Evolutionary conservation across 2,113 vertebrate genomes (phyloP).

Genomic region (Embiotoca jacksoni): DNA sequence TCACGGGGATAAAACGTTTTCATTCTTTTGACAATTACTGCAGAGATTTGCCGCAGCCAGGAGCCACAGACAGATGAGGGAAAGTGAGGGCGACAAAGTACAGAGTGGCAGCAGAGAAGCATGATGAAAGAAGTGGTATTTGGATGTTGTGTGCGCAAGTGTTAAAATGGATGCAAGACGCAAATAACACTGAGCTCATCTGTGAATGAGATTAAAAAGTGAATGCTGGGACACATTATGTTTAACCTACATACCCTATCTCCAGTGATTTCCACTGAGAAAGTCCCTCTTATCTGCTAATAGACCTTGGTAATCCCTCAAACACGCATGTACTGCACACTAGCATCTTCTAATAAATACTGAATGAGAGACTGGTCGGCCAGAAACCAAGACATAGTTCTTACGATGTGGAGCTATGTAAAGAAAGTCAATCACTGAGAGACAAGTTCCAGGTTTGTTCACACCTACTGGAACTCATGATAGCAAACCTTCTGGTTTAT

Average conservation of each 20-base stretch:
- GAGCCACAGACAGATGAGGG: constrained; percentile 11
- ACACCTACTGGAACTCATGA: background rate
- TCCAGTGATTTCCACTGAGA: constrained; percentile 64
- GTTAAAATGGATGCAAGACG: constrained; percentile 33
- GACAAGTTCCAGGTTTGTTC: background rate
- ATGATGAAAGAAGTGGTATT: constrained; percentile 44
- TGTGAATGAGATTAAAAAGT: constrained; percentile 67
- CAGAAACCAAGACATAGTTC: constrained; percentile 27
- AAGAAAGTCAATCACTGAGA: background rate
- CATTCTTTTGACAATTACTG: constrained; percentile 44
- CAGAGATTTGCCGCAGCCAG: constrained; percentile 46
- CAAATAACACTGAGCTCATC: constrained; percentile 57
- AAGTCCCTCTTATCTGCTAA: constrained; percentile 78
- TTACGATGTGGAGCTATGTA: background rate
- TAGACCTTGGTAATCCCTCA: constrained; percentile 73
- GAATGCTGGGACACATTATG: constrained; percentile 45
- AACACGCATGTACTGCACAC: constrained; percentile 60
- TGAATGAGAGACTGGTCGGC: constrained; percentile 43
- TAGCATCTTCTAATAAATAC: constrained; percentile 58
- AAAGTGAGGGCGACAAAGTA: constrained; percentile 2
- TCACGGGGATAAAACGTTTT: constrained; percentile 27
- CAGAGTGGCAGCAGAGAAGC: constrained; percentile 10
- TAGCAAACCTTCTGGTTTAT: background rate
- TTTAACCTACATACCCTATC: constrained; percentile 75
- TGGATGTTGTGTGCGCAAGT: constrained; percentile 10